Base-by-base conservation (phyloP, 2,888 invertebrate species). In the Xestia c-nigrum region DNA sequence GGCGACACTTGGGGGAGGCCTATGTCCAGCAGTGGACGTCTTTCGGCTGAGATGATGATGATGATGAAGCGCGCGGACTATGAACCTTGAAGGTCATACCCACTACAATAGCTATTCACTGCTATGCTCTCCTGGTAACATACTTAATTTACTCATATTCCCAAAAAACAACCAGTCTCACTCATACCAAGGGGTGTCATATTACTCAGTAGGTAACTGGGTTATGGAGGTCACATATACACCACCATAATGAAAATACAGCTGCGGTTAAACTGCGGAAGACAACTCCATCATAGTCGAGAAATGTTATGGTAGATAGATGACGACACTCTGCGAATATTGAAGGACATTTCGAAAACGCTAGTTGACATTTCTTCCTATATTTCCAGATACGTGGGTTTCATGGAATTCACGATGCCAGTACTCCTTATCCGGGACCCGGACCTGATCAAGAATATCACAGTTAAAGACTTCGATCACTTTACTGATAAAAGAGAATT, bases 401-500 rank as follows among this genome's bases (percentile, higher is more conserved):
- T 94, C 43, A 94, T 96, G 38, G 97, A 97, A 83, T 93, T 94
- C 3, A 93, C 93, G 0, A 83, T 80, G 0, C 97, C 97, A 0
- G 75, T 95, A 0, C 76, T 96, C 9, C 79, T 97, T 52, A 91
- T 97, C 21, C 92, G 96, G 1, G 97, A 97, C 87, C 97, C 97
- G 0, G 97, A 97, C 63, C 74, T 97, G 21, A 93, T 97, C 5
- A 97, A 97, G 81, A 91, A 90, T 64, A 94, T 97, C 38, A 95
- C 96, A 0, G 94, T 97, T 1, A 97, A 97, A 85, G 97, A 97
- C 80, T 97, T 97, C 59, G 97, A 97, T 66, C 96, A 97, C 84
- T 97, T 97, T 78, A 90, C 95, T 0, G 96, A 97, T 70, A 97
- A 97, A 80, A 92, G 92, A 55, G 84, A 89, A 7, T 93, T 96